A percentile compares a stretch with the other conserved stretches of the same genome.
Conservation (phyloP, 2,888 invertebrate species). For the Cistogaster globosa region DNA sequence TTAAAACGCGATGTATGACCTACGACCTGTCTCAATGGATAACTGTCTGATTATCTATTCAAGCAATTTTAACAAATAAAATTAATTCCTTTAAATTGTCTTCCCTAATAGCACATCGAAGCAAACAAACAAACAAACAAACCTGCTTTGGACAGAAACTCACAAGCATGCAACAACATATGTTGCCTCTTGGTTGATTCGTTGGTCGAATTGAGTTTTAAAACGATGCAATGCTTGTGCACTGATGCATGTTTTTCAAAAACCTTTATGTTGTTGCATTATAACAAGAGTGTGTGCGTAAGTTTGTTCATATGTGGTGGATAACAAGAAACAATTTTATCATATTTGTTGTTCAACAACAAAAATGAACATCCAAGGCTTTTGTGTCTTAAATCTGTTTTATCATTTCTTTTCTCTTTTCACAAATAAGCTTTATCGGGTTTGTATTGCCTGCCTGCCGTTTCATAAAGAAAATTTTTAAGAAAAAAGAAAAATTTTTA, state of each 20-base stretch:
- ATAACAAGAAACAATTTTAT: conserved; percentile 64
- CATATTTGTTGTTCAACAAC: conserved; percentile 53
- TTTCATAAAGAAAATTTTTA: conserved; percentile 15
- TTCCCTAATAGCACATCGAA: background rate
- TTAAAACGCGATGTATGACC: no score
- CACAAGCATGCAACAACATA: conserved; percentile 44
- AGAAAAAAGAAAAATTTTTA: conserved; percentile 5
- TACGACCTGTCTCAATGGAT: no score
- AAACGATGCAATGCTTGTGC: conserved; percentile 54
- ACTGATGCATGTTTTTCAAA: conserved; percentile 62
- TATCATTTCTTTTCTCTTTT: conserved; percentile 1
- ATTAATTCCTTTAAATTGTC: conserved; percentile 14
- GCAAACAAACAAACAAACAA: background rate
- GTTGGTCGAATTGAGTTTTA: conserved; percentile 55
- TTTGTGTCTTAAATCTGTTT: conserved; percentile 49
- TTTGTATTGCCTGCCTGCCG: conserved; percentile 10
- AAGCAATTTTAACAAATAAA: no score
- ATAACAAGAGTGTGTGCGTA: background rate
- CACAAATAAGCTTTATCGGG: conserved; percentile 48
- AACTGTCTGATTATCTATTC: no score
- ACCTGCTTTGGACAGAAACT: conserved; percentile 3
- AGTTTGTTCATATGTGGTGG: conserved; percentile 11
- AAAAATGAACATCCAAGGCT: conserved; percentile 42
- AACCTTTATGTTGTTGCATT: conserved; percentile 40
- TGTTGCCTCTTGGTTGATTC: conserved; percentile 56